Evolutionary conservation across 64 coral and sea anemone genomes (phyloP), one percentile per base, ranked within the genome.

Genomic region (Exaiptasia diaphana): DNA sequence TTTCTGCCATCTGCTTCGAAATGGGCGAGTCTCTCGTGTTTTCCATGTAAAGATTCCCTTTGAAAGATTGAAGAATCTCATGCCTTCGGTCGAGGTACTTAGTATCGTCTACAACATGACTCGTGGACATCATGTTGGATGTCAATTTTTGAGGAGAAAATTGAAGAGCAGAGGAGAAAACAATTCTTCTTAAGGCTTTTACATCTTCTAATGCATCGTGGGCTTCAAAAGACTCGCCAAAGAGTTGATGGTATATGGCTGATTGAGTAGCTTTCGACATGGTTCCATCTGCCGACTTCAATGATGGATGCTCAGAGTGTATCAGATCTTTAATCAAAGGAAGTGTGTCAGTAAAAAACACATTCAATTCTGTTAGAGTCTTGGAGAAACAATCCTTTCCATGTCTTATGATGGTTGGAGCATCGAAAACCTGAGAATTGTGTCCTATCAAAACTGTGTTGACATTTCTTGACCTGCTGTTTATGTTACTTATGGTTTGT

Each of bases 121-220:
- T 38, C 28, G 27, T 67, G 63, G 27, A 55, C 52, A 55, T 21
- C 52, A 55, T 55, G 52, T 55, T 55, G 9, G 52, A 32, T 11
- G 45, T 23, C 14, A 71, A 36, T 13, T 49, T 83, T 44, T 83
- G 23, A 15, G 15, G 3, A 35, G 5, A 18, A n/a, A 72, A 25
- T 4, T 54, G 20, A 31, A 83, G 22, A 27, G 63, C 43, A 41
- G 80, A 83, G 13, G 41, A 1, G 12, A 68, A 82, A 46, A 64
- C 10, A 50, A 81, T 64, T 67, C 34, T 70, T 48, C 30, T 76
- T 13, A 87, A 30, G 1, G 60, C 72, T 14, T 68, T 68, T 0
- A 87, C 45, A 14, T 65, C 81, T 55, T 84, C 81, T 1, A 84
- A 36, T 11, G 81, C 81, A 60, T 73, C 81, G 18, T 83, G 81